Percentiles rank a stretch among this genome's conserved stretches.
These are phyloP conservation scores for Pardalotus punctatus DNA, from an alignment of 2,113 vertebrate species.

Conservation along the genomic window DNA sequence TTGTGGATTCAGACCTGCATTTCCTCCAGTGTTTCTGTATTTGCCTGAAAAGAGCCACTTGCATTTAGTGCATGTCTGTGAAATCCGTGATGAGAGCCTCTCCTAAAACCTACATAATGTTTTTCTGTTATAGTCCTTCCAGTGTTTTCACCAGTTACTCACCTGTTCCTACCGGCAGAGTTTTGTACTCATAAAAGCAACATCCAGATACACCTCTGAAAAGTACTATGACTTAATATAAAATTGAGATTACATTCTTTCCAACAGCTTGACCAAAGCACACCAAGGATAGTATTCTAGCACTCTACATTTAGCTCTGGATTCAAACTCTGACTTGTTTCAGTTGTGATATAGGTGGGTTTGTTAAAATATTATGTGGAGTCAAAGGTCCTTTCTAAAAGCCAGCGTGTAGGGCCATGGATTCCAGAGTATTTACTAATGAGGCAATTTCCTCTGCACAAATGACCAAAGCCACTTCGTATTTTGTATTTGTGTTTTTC, in stretches of 20 bases:
- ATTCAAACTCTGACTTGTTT: not conserved
- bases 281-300: not conserved
- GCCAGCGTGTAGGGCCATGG: not conserved
- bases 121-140: not conserved
- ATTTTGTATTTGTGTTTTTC: not conserved
- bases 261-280: not conserved
- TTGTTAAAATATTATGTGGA: not conserved
- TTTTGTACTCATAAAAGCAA: not conserved
- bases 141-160: not conserved
- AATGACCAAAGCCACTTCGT: not conserved
- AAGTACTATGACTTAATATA: not conserved
- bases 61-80: not conserved
- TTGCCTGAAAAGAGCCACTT: not conserved
- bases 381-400: not conserved
- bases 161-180: not conserved
- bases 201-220: not conserved
- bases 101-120: not conserved
- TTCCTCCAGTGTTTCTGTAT: not conserved
- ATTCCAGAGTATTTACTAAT: not conserved
- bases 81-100: not conserved
- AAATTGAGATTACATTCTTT: not conserved
- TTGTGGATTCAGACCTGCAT: not conserved
- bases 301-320: not conserved
- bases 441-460: not conserved
- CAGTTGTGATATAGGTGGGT: not conserved